A percentile compares a stretch with the other conserved stretches of the same genome.
These are phyloP conservation scores for Bathynomus jamesi DNA, from an alignment of 1,140 invertebrate genomes.

Conservation along the genomic window DNA sequence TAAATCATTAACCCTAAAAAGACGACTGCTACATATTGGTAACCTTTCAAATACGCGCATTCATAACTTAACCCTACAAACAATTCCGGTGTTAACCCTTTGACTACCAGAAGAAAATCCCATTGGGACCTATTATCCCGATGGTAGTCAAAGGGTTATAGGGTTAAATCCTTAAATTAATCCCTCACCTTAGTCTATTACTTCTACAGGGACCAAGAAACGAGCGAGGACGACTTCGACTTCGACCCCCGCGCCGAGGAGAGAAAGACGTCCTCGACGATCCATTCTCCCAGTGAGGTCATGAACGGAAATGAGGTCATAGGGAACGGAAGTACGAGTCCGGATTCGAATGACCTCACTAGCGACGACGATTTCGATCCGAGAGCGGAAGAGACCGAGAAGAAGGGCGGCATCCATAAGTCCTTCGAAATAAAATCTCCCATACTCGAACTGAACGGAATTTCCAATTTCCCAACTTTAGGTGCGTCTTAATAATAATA, in stretches of 20 bases:
- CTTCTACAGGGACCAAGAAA: background rate
- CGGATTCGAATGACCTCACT: slow-evolving; percentile 54
- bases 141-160: no score
- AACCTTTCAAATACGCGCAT: no score
- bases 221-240: slow-evolving; percentile 22
- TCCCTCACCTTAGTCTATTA: no score
- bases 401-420: background rate
- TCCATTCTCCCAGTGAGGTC: no score
- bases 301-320: background rate
- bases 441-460: background rate
- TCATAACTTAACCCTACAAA: no score
- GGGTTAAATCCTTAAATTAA: no score
- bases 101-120: no score
- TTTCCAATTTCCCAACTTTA: background rate
- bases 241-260: slow-evolving; percentile 35
- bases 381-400: slow-evolving; percentile 12
- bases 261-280: background rate
- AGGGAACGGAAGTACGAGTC: slow-evolving; percentile 7
- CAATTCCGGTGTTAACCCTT: no score
- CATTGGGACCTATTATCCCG: no score
- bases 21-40: no score
- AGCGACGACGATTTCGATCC: slow-evolving; percentile 60
- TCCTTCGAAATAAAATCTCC: background rate
- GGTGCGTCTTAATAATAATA: no score
- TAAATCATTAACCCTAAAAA: no score